Conservation (phyloP, 2,113 vertebrate genomes). For the Melanerpes formicivorus region DNA sequence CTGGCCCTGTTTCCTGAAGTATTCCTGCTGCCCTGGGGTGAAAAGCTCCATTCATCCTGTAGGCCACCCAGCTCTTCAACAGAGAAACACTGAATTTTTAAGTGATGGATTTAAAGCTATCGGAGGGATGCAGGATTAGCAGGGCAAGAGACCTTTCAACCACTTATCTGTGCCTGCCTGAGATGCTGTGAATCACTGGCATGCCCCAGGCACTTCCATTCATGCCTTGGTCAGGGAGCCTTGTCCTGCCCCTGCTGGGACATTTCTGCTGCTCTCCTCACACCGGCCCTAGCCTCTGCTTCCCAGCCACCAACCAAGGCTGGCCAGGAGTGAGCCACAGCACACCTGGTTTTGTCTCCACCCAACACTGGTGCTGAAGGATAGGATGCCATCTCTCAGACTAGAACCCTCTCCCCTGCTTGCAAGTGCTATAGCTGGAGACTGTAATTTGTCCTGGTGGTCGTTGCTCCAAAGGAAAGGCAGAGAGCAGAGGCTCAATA, state of each 20-base stretch:
- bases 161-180: slow-evolving; percentile 60
- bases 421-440: not conserved
- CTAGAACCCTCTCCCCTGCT: not conserved
- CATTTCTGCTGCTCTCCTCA: not conserved
- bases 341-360: not conserved
- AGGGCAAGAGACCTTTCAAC: slow-evolving; percentile 59
- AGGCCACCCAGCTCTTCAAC: slow-evolving; percentile 67
- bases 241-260: not conserved
- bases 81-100: slow-evolving; percentile 67
- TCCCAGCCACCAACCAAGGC: not conserved
- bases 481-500: not conserved
- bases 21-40: slow-evolving; percentile 49
- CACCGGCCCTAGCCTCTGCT: not conserved
- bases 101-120: slow-evolving; percentile 75
- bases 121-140: slow-evolving; percentile 62
- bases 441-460: not conserved
- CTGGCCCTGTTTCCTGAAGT: slow-evolving; percentile 34
- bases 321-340: not conserved
- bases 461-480: not conserved
- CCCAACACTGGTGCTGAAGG: not conserved
- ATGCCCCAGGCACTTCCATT: not conserved
- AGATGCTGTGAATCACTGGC: not conserved
- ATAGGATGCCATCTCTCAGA: not conserved
- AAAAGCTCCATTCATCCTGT: slow-evolving; percentile 64
- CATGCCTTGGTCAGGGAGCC: not conserved